phyloP scores from a whole-genome alignment of 2,888 invertebrate species.

The Tholera decimalis region DNA sequence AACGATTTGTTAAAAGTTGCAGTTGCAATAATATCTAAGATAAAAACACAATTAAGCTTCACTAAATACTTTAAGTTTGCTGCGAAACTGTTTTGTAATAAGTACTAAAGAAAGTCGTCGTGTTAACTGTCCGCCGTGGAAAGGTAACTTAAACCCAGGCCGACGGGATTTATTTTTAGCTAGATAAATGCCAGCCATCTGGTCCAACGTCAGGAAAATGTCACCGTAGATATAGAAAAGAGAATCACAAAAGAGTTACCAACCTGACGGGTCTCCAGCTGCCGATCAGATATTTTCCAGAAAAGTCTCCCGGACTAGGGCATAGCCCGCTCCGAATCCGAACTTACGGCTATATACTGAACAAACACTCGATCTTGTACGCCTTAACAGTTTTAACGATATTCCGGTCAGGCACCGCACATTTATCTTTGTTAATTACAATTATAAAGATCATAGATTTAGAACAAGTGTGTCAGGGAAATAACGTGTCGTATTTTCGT shows the following conservation, averaged over 20 bases:
- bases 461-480: constrained; percentile 24
- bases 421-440: constrained; percentile 44
- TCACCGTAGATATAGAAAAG: constrained; percentile 4
- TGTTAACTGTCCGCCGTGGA: constrained; percentile 1
- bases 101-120: constrained; percentile 5
- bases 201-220: not conserved
- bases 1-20: not conserved
- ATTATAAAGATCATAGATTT: constrained; percentile 41
- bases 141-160: constrained; percentile 17
- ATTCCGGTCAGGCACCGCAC: constrained; percentile 50
- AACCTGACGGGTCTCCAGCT: constrained; percentile 57
- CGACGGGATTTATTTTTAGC: constrained; percentile 27
- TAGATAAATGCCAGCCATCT: constrained; percentile 29
- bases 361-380: constrained; percentile 49
- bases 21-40: not conserved
- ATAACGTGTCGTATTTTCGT: constrained; percentile 25
- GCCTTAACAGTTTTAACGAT: constrained; percentile 48
- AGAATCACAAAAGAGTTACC: constrained; percentile 24
- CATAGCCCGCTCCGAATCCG: constrained; percentile 47
- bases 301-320: constrained; percentile 43
- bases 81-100: not conserved
- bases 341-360: constrained; percentile 34
- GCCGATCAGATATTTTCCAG: constrained; percentile 44
- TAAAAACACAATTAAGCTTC: not conserved
- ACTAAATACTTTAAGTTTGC: not conserved